Base-by-base conservation (phyloP, 2,113 vertebrate genomes). In the Anhinga anhinga region DNA sequence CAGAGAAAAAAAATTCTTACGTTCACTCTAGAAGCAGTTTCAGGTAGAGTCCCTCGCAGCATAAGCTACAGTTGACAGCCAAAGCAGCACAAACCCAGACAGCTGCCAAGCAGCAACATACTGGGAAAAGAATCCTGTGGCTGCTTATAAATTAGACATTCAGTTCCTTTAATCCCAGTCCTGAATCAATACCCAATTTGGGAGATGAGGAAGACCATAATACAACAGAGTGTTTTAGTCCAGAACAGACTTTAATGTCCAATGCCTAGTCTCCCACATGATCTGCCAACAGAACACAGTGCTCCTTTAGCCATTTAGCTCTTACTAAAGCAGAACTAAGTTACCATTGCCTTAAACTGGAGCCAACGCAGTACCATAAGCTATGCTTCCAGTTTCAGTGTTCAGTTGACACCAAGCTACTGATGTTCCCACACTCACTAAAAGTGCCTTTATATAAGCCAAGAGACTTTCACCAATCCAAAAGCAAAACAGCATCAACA, bases 381-480 rank as follows among this genome's bases (percentile, higher is more conserved):
- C 72, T 32, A 34, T 38, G 50, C 85, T 92, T 93, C 89, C 88
- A 91, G 70, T 71, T 92, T 61, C 82, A 50, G 30, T 15, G 58
- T 66, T 89, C 62, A 89, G 89, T 70, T 87, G 83, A 86, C 78
- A 89, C 36, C 34, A 66, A 79, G 44, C 83, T 92, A 65, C 76
- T 49, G 77, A 53, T n/a, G 44, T 92, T 94, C 88, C 95, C 94
- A 86, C 94, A 93, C 70, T 90, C 84, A 52, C 86, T 91, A 87
- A 78, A 90, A 78, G n/a, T 78, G 73, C 59, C 67, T 89, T 74
- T 88, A 59, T 59, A 73, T 15, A 67, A 78, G 40, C 86, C 91
- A 85, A 83, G 72, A 82, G 86, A 50, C 65, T 86, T 94, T 89
- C 47, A 95, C 85, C 92, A 96, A 93, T 85, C 82, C 91, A 85